A percentile compares a stretch with the other conserved stretches of the same genome.
phyloP scores from a whole-genome alignment of 2,888 invertebrate species.

The Byasa hedistus region DNA sequence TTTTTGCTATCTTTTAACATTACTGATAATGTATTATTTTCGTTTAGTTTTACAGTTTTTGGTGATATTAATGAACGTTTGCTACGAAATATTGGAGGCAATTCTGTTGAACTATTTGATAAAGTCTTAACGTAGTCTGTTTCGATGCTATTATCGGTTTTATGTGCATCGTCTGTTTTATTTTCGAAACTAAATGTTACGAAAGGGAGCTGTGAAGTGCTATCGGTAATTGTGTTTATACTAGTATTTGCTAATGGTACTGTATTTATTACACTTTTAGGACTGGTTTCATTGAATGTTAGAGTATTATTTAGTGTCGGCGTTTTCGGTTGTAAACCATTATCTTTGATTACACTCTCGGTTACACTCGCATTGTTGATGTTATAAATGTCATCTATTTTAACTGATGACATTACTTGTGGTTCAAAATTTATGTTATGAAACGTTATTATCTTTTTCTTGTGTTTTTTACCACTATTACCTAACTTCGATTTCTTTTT shows the following conservation, averaged over 20 bases:
- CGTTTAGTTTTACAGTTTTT: constrained; percentile 3
- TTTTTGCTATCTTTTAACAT: constrained; percentile 22
- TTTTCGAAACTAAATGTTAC: constrained; percentile 46
- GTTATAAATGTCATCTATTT: constrained; percentile 40
- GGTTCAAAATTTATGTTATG: constrained; percentile 57
- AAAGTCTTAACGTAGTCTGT: constrained; percentile 42
- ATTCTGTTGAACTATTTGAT: constrained; percentile 43
- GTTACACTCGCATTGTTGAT: constrained; percentile 33
- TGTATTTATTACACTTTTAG: constrained; percentile 35
- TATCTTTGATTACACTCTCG: constrained; percentile 20
- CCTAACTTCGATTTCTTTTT: constrained; percentile 60
- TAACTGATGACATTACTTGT: constrained; percentile 41
- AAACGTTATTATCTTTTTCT: constrained; percentile 59
- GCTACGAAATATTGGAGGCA: constrained; percentile 38
- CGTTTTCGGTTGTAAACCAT: constrained; percentile 30
- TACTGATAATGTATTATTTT: constrained; percentile 27
- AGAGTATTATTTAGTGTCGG: constrained; percentile 29
- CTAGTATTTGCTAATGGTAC: constrained; percentile 36
- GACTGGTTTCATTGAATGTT: constrained; percentile 32
- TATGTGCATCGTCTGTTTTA: constrained; percentile 41
- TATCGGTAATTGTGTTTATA: constrained; percentile 46
- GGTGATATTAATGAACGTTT: constrained; percentile 42
- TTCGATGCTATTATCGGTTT: constrained; percentile 61
- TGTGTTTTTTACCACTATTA: constrained; percentile 59
- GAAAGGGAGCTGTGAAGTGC: constrained; percentile 39